Conservation (phyloP, 2,888 invertebrate species). For the Thymelicus lineola region DNA sequence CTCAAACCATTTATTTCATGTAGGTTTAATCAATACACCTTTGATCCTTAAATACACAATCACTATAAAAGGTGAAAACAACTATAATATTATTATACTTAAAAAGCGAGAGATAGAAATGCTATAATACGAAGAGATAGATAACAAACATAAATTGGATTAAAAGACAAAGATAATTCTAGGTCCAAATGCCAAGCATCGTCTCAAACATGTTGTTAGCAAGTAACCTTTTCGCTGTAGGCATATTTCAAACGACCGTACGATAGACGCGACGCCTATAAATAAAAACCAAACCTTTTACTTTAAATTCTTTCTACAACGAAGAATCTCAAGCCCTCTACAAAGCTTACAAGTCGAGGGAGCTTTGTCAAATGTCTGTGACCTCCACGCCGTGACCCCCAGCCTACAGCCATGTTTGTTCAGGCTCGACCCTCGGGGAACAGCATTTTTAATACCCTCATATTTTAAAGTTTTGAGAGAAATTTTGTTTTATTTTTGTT, state of each 20-base stretch:
- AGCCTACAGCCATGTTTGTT: not conserved
- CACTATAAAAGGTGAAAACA: no score
- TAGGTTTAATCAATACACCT: no score
- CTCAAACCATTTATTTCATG: no score
- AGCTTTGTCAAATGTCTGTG: slow-evolving; percentile 3
- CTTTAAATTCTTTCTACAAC: not conserved
- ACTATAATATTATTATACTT: no score
- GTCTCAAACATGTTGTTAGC: no score
- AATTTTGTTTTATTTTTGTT: slow-evolving; percentile 10
- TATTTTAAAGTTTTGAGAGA: slow-evolving; percentile 9
- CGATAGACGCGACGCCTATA: not conserved
- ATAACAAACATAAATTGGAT: no score
- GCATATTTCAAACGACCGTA: no score
- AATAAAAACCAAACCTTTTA: slow-evolving; percentile 4
- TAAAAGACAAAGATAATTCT: no score
- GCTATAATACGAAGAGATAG: no score
- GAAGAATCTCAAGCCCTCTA: not conserved
- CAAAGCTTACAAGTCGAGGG: slow-evolving; percentile 1
- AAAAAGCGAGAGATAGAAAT: no score
- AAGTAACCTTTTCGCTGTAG: not conserved
- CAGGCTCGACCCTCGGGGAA: slow-evolving; percentile 14
- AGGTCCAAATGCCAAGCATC: no score
- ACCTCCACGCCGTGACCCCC: not conserved
- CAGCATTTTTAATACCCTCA: slow-evolving; percentile 22
- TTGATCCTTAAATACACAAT: no score